Conservation (phyloP, 2,113 vertebrate genomes). For the Merops nubicus region DNA sequence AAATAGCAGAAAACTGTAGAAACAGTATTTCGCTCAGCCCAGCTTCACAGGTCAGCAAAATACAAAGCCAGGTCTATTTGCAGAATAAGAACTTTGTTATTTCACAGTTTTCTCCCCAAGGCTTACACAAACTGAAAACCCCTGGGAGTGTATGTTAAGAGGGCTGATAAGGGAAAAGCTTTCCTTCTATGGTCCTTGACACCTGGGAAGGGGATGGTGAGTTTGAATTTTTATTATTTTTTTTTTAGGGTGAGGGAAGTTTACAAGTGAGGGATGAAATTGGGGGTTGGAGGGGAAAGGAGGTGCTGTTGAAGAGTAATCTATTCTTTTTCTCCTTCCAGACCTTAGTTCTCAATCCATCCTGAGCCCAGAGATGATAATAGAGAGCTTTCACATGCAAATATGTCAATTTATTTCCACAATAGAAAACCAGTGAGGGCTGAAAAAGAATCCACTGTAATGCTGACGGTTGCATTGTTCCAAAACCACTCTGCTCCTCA, state of each 20-base stretch:
- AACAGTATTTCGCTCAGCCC: background rate
- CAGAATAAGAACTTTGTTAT: background rate
- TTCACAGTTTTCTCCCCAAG: background rate
- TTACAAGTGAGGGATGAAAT: background rate
- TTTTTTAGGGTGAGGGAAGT: background rate
- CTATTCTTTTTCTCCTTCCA: background rate
- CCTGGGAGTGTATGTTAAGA: background rate
- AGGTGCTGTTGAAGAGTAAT: background rate
- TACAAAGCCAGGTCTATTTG: background rate
- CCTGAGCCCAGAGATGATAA: background rate
- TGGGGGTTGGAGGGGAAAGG: no score
- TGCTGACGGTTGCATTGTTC: background rate
- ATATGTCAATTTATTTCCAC: conserved; percentile 51
- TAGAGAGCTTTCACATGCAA: conserved; percentile 58
- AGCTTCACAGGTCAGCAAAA: background rate
- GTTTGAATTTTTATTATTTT: no score
- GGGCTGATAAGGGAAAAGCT: background rate
- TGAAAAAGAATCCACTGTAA: conserved; percentile 16
- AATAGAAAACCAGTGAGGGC: background rate
- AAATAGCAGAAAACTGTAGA: background rate
- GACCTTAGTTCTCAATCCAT: background rate
- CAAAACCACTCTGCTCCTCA: background rate
- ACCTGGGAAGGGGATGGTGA: background rate
- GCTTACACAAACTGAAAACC: background rate
- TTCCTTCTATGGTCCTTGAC: background rate